These are phyloP conservation scores for Peromyscus aztecus DNA, from an alignment of 2,797 vertebrate species.

Conservation along the genomic window DNA sequence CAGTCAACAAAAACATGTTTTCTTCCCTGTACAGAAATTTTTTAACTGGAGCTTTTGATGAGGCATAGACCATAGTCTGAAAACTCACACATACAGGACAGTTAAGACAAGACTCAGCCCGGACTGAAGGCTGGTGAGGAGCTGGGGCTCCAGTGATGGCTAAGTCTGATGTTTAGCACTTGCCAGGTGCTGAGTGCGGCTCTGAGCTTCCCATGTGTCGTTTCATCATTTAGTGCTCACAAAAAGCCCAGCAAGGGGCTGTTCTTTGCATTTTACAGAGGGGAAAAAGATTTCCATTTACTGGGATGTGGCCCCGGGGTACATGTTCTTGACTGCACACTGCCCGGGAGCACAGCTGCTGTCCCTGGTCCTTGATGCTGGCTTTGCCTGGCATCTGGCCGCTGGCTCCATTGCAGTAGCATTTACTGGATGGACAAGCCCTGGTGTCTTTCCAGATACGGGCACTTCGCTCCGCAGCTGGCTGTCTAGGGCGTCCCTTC, in stretches of 20 bases:
- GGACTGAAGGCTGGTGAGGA: not conserved
- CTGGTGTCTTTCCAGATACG: slow-evolving; percentile 40
- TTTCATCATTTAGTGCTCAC: not conserved
- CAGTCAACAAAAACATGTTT: not conserved
- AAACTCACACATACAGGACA: not conserved
- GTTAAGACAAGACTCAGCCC: not conserved
- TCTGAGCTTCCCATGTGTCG: not conserved
- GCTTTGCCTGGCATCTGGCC: slow-evolving; percentile 19
- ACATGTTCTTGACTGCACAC: not conserved
- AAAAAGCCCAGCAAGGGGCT: not conserved
- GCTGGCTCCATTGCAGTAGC: slow-evolving; percentile 24
- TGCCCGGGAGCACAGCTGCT: not conserved
- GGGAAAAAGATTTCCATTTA: not conserved
- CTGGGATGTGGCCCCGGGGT: not conserved
- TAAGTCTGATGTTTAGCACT: not conserved
- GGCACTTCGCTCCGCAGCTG: slow-evolving; percentile 75
- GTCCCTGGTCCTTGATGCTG: not conserved
- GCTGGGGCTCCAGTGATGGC: not conserved
- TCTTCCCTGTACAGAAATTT: not conserved
- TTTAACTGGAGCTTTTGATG: not conserved
- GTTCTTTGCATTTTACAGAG: slow-evolving; percentile 8
- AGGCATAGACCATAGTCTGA: not conserved
- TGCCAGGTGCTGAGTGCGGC: not conserved
- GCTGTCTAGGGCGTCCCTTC: slow-evolving; percentile 12
- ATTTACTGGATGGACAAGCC: slow-evolving; percentile 29